Base-by-base conservation (phyloP, 2,113 vertebrate species). In the Salvator merianae region DNA sequence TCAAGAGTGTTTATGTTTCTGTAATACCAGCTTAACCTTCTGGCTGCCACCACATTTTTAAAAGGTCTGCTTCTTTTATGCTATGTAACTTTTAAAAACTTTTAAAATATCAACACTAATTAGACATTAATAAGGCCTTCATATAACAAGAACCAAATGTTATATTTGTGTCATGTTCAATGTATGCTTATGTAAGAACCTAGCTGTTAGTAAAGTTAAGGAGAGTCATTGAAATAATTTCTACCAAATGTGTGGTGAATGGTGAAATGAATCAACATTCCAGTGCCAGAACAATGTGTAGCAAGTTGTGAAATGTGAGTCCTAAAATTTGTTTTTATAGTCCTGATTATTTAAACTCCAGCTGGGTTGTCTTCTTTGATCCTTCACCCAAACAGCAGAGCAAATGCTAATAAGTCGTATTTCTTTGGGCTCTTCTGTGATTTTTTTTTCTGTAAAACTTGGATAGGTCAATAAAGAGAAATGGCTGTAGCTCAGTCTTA, bases 71-170 rank as follows among this genome's bases (percentile, higher is more conserved):
- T 94, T 93, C 89, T 94, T 95, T 95, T 93, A 86, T 94, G 92
- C 91, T 91, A 94, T 88, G 93, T 95, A 96, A 96, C 95, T 96
- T 96, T 94, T 86, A 53, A 85, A 90, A 88, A 87, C 96, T 96
- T 94, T 86, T 53, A 85, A 90, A 88, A 87, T 73, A 90, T 94
- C 93, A 82, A 89, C 74, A 94, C 94, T 96, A 97, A 94, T 97
- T 97, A 96, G 94, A 95, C 93, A 93, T 96, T 98, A 97, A 96
- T 97, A 96, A 97, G 95, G 95, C 95, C 95, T 84, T 88, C 88
- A 93, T 95, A 95, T 97, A 96, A 97, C 91, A 92, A 96, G 94
- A 96, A 95, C 88, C 94, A 96, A 97, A 92, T 93, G 92, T 93
- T 85, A 97, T 88, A 89, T 96, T 97, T 94, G 91, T 95, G 94